phyloP scores from a whole-genome alignment of 1,140 invertebrate species.

The Cotesia vestalis region DNA sequence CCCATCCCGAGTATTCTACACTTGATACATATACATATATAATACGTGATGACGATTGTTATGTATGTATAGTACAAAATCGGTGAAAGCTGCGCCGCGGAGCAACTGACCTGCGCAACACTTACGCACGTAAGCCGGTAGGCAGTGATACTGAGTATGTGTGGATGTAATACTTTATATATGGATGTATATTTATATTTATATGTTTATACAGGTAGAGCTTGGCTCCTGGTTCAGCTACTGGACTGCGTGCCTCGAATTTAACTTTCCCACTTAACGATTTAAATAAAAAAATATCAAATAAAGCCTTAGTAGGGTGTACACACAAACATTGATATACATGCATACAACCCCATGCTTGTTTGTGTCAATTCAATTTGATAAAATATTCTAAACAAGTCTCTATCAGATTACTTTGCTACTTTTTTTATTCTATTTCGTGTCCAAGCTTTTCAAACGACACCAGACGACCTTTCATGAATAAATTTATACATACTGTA shows the following conservation, averaged over 20 bases:
- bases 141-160: background rate
- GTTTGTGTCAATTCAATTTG: slow-evolving; percentile 5
- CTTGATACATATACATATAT: too few species aligned
- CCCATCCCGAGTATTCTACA: background rate
- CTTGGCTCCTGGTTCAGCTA: slow-evolving; percentile 12
- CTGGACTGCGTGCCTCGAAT: slow-evolving; percentile 31
- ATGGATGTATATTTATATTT: background rate
- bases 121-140: slow-evolving; percentile 34
- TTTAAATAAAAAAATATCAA: slow-evolving; percentile 18
- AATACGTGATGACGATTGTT: slow-evolving; percentile 9
- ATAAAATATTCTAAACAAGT: background rate
- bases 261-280: background rate
- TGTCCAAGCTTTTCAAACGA: too few species aligned
- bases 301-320: background rate
- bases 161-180: background rate
- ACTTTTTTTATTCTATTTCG: background rate
- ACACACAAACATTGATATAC: too few species aligned
- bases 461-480: too few species aligned
- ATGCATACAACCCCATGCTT: background rate
- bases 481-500: too few species aligned
- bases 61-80: slow-evolving; percentile 9
- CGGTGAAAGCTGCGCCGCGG: slow-evolving; percentile 34
- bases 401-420: background rate
- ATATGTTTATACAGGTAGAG: slow-evolving; percentile 12
- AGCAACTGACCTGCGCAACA: slow-evolving; percentile 35